Base-by-base conservation (phyloP, 2,888 invertebrate genomes). In the Sussaba pulchella region DNA sequence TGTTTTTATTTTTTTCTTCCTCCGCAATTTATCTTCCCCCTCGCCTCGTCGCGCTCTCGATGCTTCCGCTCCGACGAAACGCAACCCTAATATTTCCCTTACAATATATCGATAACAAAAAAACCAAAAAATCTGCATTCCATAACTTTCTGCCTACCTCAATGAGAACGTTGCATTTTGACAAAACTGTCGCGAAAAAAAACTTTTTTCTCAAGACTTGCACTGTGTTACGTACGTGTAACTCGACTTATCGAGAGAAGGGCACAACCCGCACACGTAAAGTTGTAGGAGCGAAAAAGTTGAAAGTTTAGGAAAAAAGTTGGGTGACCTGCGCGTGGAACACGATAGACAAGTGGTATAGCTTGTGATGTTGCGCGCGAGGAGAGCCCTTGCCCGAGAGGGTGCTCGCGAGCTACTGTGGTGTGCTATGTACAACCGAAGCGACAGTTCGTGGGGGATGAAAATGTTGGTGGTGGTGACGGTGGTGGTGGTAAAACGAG, bases 351-450 rank as follows among this genome's bases (percentile, higher is more conserved):
- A 66, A 47, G 41, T 77, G 43, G 47, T 36, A 67, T 63, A 21
- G 47, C 63, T 41, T 47, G 63, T 26, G 31, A 54, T 52, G 78
- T 83, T 84, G 87, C 86, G 87, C 85, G 85, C 83, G 87, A 83
- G 83, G 77, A 77, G 76, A 83, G 84, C 90, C 91, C 91, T 90
- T 89, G 86, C 78, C 88, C 88, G 88, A 84, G 84, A 86, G 87
- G 89, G 87, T 89, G 91, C 91, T 89, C 91, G 90, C 88, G 88
- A 92, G 92, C 92, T 91, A 92, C 92, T 92, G 92, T 91, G 74
- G 88, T 85, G 83, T 83, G 82, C 89, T 92, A 91, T 91, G 91
- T 91, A 89, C 89, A 89, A 89, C 89, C 43, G 70, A 74, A 77
- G 74, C 86, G 85, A 85, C 84, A 83, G 82, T 82, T 86, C 86